These are phyloP conservation scores for Polyodon spathula DNA, from an alignment of 2,113 vertebrate genomes.

Conservation along the genomic window DNA sequence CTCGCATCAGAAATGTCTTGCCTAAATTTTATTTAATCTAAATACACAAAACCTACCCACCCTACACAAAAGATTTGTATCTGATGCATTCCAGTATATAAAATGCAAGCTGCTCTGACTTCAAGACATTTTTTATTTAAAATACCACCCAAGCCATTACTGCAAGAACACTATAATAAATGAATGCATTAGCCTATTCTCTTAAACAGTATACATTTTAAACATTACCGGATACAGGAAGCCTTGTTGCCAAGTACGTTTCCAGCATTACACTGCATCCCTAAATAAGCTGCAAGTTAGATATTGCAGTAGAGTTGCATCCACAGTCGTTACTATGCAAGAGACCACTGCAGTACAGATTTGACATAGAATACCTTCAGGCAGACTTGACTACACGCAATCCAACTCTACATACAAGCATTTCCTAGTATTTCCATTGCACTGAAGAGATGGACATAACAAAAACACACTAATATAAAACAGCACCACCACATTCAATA, in stretches of 20 bases:
- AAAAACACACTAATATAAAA: neutral
- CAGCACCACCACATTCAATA: conserved; percentile 2
- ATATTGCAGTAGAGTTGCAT: conserved; percentile 67
- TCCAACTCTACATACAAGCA: conserved; percentile 48
- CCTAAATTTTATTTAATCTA: too few species aligned
- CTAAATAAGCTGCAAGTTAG: conserved; percentile 36
- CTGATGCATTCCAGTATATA: too few species aligned
- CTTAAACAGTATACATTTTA: neutral
- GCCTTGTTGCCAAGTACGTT: neutral
- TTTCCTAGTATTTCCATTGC: conserved; percentile 43
- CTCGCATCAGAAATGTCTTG: too few species aligned
- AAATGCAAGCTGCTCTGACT: too few species aligned
- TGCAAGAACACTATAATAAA: too few species aligned
- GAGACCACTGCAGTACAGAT: conserved; percentile 72
- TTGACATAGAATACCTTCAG: conserved; percentile 72
- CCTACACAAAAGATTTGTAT: too few species aligned
- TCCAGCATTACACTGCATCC: neutral
- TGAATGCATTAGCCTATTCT: too few species aligned
- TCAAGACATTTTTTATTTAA: too few species aligned
- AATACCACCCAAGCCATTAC: too few species aligned
- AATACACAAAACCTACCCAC: too few species aligned
- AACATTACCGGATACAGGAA: neutral
- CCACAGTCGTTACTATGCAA: conserved; percentile 76
- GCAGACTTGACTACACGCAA: conserved; percentile 49
- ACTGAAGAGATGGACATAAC: conserved; percentile 27